These are phyloP conservation scores for Priocnemis perturbator DNA, from an alignment of 2,888 invertebrate species.

Conservation along the genomic window DNA sequence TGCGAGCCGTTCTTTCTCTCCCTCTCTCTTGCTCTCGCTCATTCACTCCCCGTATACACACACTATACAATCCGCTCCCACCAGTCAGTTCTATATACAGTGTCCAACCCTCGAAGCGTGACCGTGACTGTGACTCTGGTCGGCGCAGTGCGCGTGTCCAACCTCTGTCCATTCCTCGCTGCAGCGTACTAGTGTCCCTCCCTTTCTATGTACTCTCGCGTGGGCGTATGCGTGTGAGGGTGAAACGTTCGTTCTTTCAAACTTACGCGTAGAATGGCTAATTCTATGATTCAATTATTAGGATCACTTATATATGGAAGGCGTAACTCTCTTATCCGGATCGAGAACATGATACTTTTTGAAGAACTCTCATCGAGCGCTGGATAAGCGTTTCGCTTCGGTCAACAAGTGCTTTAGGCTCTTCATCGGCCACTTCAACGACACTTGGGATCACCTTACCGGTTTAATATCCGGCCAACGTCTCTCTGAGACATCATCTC, in stretches of 20 bases:
- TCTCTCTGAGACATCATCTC: too few relatives aligned
- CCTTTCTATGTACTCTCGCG: neutral
- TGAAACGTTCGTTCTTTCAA: neutral
- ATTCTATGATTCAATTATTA: too few relatives aligned
- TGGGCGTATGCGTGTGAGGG: conserved; percentile 6
- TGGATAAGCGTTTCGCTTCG: conserved; percentile 22
- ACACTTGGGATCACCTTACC: conserved; percentile 37
- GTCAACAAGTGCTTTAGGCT: conserved; percentile 51
- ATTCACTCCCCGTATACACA: conserved; percentile 35
- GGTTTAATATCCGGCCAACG: conserved; percentile 8
- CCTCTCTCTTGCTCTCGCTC: conserved; percentile 21
- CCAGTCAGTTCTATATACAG: conserved; percentile 42
- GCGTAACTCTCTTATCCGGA: too few relatives aligned
- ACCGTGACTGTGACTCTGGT: conserved; percentile 72
- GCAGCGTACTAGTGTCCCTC: neutral
- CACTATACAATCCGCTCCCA: conserved; percentile 44
- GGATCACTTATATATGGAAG: too few relatives aligned
- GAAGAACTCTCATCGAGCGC: too few relatives aligned
- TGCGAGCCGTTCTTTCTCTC: conserved; percentile 29
- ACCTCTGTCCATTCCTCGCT: conserved; percentile 7
- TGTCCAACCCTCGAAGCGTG: conserved; percentile 68
- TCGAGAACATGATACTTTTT: too few relatives aligned
- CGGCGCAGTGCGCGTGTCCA: conserved; percentile 47
- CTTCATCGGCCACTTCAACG: conserved; percentile 44
- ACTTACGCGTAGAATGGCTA: too few relatives aligned